These are phyloP conservation scores for Pangasius larnaudii DNA, from an alignment of 2,797 vertebrate genomes.

Conservation along the genomic window DNA sequence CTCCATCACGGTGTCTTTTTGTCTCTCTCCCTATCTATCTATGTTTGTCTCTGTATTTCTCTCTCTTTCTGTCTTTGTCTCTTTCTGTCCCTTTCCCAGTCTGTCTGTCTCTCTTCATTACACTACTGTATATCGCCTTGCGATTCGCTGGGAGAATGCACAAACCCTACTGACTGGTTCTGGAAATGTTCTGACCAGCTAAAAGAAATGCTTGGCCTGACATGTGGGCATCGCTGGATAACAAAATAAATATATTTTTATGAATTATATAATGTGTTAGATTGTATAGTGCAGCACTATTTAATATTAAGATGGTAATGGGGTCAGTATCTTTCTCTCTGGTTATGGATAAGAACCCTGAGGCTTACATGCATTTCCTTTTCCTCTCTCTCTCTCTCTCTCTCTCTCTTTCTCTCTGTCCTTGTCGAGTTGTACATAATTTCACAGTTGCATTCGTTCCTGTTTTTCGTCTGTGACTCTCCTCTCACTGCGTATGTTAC, in stretches of 20 bases:
- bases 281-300: not conserved
- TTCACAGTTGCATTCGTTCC: not conserved
- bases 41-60: not conserved
- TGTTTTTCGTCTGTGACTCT: not conserved
- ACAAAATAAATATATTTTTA: not conserved
- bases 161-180: not conserved
- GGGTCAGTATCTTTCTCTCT: conserved; percentile 12
- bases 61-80: not conserved
- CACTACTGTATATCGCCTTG: not conserved
- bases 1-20: not conserved
- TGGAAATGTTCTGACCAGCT: not conserved
- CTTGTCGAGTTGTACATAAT: conserved; percentile 31
- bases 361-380: not conserved
- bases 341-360: conserved; percentile 5
- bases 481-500: conserved; percentile 33
- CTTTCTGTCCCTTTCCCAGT: not conserved
- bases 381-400: not conserved
- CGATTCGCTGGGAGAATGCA: not conserved
- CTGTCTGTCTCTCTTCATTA: not conserved
- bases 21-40: not conserved
- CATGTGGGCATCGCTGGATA: not conserved
- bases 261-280: not conserved
- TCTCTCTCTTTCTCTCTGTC: conserved; percentile 1
- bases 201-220: not conserved
- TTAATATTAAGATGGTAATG: not conserved